Evolutionary conservation across 1,140 invertebrate species (phyloP).

Genomic region (Pygmarrhopalites habei): DNA sequence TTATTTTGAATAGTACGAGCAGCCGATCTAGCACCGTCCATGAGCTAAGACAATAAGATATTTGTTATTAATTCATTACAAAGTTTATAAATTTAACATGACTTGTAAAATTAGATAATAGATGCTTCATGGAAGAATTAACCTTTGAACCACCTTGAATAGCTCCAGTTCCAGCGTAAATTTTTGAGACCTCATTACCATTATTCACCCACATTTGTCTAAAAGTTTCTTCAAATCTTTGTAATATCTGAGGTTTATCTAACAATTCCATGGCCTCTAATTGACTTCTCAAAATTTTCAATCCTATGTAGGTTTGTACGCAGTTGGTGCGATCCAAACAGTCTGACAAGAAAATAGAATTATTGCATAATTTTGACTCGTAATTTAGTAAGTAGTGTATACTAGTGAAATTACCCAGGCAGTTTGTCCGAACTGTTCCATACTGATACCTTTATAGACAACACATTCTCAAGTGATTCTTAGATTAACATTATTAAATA

Average conservation of each 20-base stretch:
- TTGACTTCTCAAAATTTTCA: constrained; percentile 63
- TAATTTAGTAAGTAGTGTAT: too few relatives aligned
- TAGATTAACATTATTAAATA: neutral
- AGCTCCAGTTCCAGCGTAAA: constrained; percentile 98
- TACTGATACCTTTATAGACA: constrained; percentile 70
- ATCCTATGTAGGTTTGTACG: constrained; percentile 89
- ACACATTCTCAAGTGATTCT: too few relatives aligned
- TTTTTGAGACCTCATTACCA: constrained; percentile 98
- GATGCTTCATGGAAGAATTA: too few relatives aligned
- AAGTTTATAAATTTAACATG: too few relatives aligned
- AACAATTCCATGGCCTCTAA: constrained; percentile 55
- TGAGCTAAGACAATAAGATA: constrained; percentile 52
- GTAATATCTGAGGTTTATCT: constrained; percentile 63
- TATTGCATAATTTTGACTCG: too few relatives aligned
- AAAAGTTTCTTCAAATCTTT: constrained; percentile 90
- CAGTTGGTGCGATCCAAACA: constrained; percentile 97
- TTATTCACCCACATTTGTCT: constrained; percentile 99
- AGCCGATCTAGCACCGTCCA: constrained; percentile 94
- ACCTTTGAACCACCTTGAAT: constrained; percentile 88
- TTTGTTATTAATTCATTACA: too few relatives aligned
- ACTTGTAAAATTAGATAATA: too few relatives aligned
- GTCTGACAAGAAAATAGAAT: too few relatives aligned
- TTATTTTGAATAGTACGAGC: constrained; percentile 98
- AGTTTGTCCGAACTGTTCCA: constrained; percentile 92
- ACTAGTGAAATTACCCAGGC: too few relatives aligned